Evolutionary conservation across 2,888 invertebrate genomes (phyloP).

Genomic region (Stenodema calcarata): DNA sequence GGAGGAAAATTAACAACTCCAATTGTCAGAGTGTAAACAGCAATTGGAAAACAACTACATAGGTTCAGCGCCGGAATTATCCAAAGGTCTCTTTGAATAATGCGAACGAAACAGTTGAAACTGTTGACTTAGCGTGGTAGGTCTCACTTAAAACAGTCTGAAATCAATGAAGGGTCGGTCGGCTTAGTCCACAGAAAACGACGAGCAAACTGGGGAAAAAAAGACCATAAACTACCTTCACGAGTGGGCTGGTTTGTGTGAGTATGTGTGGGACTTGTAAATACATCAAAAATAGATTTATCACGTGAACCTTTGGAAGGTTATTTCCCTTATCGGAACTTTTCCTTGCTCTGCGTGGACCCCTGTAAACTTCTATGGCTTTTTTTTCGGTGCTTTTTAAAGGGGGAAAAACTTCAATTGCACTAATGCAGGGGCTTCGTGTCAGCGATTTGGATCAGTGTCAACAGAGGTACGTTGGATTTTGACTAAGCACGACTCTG

Average conservation of each 20-base stretch:
- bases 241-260: background rate
- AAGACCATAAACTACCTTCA: conserved; percentile 17
- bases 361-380: background rate
- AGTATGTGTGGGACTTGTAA: conserved; percentile 33
- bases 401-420: background rate
- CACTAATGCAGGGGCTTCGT: conserved; percentile 31
- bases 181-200: background rate
- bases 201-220: background rate
- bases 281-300: conserved; percentile 56
- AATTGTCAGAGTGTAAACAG: conserved; percentile 9
- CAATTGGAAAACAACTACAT: background rate
- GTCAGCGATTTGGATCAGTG: conserved; percentile 34
- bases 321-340: conserved; percentile 1
- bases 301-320: conserved; percentile 9
- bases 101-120: conserved; percentile 2
- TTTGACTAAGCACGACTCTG: background rate
- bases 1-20: background rate
- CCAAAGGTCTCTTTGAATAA: conserved; percentile 9
- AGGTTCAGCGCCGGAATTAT: background rate
- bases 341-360: background rate
- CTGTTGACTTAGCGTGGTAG: conserved; percentile 13
- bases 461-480: conserved; percentile 5
- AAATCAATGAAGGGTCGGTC: conserved; percentile 21
- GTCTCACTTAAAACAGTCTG: conserved; percentile 9
- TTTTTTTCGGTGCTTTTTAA: background rate